Base-by-base conservation (phyloP, 2,797 vertebrate genomes). In the Peromyscus aztecus region DNA sequence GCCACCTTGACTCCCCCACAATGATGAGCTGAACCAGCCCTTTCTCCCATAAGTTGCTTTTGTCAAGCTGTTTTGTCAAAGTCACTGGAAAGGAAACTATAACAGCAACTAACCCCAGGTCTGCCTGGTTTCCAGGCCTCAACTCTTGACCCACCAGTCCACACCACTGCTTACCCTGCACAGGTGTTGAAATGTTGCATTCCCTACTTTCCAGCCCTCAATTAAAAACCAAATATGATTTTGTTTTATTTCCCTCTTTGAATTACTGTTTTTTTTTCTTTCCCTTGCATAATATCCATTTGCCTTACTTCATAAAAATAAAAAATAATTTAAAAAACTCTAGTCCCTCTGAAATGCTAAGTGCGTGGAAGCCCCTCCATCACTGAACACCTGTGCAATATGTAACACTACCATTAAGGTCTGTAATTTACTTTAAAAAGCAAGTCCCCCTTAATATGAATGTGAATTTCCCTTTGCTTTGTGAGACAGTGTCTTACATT, bases 191-290 rank as follows among this genome's bases (percentile, higher is more conserved):
- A 59, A 71, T 23, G 69, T 21, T 34, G 21, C 3, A 52, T 46
- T 89, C 46, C 92, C 37, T 55, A 46, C 49, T 69, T 88, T 83
- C 73, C 29, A 89, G 43, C 23, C 23, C 34, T 59, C 46, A 84
- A n/a, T 65, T 85, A 34, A 96, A n/a, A 88, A 73, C 1, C 19
- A 92, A 88, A 76, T 89, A 65, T 52, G 34, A 91, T 86, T 91
- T 67, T 82, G 24, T 71, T 82, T 88, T 24, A 78, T 46, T 95
- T 95, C 83, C 78, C 57, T 87, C n/a, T 29, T 82, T 81, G 40
- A 85, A 87, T 90, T 65, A 63, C 21, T 75, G 55, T 57, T 67
- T 37, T 46, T 37, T 46, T 19, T 83, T 4, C 24, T 76, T 80
- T 85, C 16, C 16, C 1, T 89, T 46, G 89, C 34, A 93, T 4